Evolutionary conservation across 2,888 invertebrate species (phyloP).

Genomic region (Xylota segnis): DNA sequence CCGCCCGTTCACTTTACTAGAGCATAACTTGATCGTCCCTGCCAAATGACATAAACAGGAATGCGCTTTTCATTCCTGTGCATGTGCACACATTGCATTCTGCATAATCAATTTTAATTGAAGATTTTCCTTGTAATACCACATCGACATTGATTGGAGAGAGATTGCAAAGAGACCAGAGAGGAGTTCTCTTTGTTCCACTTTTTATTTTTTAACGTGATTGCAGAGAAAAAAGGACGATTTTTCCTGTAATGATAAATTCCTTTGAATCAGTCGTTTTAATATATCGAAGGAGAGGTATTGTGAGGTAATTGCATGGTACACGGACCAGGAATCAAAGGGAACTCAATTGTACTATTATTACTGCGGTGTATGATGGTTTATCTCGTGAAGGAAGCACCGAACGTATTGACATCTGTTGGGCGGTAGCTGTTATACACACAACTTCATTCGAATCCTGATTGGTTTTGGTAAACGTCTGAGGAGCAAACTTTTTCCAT

Average conservation of each 20-base stretch:
- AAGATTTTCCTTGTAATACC: conserved; percentile 24
- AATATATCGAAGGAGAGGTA: background rate
- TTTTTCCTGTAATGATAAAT: conserved; percentile 3
- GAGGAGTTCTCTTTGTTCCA: background rate
- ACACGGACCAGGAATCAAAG: conserved; percentile 26
- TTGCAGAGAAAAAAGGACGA: conserved; percentile 7
- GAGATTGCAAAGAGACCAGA: background rate
- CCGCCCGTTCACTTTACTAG: background rate
- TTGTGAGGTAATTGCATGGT: conserved; percentile 22
- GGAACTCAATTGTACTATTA: background rate
- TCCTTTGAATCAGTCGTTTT: background rate
- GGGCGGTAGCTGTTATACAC: background rate
- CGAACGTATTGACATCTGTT: background rate
- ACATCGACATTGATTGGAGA: conserved; percentile 24
- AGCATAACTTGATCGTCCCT: conserved; percentile 5
- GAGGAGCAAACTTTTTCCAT: conserved; percentile 22
- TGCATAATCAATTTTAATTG: conserved; percentile 52
- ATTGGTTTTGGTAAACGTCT: conserved; percentile 30
- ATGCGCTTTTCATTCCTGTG: conserved; percentile 3
- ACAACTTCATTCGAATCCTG: conserved; percentile 10
- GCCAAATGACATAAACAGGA: conserved; percentile 28
- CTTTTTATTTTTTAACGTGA: conserved; percentile 27
- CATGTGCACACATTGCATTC: background rate
- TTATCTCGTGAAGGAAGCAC: background rate
- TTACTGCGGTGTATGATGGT: conserved; percentile 3